Conservation (phyloP, 2,113 vertebrate species). For the Phrynosoma blainvillii region DNA sequence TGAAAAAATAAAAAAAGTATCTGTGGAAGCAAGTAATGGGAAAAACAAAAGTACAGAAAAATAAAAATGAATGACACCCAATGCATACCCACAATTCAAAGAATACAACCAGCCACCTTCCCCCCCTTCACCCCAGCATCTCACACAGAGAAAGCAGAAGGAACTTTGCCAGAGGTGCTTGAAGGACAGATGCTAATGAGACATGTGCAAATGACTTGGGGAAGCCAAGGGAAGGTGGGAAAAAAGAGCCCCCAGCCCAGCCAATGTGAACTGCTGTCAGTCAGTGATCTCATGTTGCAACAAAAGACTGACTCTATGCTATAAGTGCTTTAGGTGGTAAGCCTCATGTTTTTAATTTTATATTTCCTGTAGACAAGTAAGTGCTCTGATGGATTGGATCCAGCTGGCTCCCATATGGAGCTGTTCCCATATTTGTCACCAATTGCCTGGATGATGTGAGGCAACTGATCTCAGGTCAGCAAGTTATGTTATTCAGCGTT, state of each 20-base stretch:
- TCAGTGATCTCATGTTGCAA: constrained; percentile 18
- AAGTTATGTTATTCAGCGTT: not conserved
- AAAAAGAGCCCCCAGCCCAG: not conserved
- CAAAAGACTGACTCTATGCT: not conserved
- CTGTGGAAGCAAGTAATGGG: not conserved
- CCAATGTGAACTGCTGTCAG: constrained; percentile 16
- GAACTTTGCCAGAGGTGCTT: constrained; percentile 18
- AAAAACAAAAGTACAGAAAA: no score
- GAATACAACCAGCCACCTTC: not conserved
- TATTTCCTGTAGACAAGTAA: not conserved
- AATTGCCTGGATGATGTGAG: not conserved
- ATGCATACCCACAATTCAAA: not conserved
- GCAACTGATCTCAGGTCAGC: not conserved
- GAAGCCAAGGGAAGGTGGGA: not conserved
- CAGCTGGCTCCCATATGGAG: not conserved
- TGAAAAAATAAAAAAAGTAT: not conserved
- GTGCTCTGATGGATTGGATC: constrained; percentile 31
- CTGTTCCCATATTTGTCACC: constrained; percentile 4
- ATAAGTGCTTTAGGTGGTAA: not conserved
- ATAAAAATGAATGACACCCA: not conserved
- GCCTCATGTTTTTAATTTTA: constrained; percentile 32
- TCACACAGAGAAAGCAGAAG: not conserved
- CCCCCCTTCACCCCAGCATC: not conserved
- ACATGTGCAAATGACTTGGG: constrained; percentile 20
- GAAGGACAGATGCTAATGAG: constrained; percentile 39